A percentile compares a stretch with the other conserved stretches of the same genome.
These are phyloP conservation scores for Zaprionus bogoriensis DNA, from an alignment of 2,888 invertebrate genomes.

Conservation along the genomic window DNA sequence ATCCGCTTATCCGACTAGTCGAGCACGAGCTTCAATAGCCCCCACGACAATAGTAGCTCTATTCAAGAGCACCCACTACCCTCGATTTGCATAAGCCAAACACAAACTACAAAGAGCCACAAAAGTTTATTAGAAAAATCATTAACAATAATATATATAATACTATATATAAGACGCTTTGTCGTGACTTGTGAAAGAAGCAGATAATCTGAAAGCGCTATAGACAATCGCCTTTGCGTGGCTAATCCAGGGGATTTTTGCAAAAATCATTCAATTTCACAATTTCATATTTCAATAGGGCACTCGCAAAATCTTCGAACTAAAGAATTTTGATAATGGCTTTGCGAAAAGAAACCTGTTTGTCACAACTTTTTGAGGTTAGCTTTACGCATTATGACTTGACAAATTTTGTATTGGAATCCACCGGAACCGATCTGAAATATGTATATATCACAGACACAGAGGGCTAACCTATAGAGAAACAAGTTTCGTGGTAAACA, in stretches of 20 bases:
- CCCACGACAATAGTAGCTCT: constrained; percentile 41
- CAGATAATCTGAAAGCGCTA: not conserved
- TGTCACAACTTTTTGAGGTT: not conserved
- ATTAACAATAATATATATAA: constrained; percentile 41
- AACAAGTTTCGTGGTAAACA: constrained; percentile 12
- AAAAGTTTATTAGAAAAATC: constrained; percentile 39
- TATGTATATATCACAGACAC: not conserved
- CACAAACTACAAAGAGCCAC: constrained; percentile 17
- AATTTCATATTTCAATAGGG: not conserved
- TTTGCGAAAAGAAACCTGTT: not conserved
- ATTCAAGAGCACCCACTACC: constrained; percentile 77
- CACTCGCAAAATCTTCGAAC: not conserved
- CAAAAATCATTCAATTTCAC: not conserved
- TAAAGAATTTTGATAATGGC: not conserved
- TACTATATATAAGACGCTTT: not conserved
- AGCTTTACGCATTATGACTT: not conserved
- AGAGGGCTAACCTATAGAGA: not conserved
- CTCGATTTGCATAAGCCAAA: constrained; percentile 60
- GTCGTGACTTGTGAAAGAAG: constrained; percentile 20
- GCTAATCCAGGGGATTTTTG: not conserved
- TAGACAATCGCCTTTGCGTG: not conserved
- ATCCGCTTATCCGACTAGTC: not conserved
- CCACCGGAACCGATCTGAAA: not conserved
- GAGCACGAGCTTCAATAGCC: constrained; percentile 17
- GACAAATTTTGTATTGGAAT: not conserved